Evolutionary conservation across 2,888 invertebrate genomes (phyloP).

Genomic region (Drosophila infuscata): DNA sequence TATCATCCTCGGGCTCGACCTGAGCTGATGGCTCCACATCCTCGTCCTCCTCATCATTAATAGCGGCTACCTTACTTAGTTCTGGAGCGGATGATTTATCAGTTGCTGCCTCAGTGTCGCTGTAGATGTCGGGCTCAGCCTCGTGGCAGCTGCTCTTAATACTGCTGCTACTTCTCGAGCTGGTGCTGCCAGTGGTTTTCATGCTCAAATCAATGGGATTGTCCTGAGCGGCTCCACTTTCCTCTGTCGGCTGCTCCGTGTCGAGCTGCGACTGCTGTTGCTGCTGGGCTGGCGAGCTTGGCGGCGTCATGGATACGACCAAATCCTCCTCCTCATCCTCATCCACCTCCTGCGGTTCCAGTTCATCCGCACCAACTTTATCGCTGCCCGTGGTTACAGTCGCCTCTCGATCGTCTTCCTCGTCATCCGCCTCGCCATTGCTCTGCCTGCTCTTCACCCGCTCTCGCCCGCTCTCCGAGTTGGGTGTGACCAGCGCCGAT

Average conservation of each 20-base stretch:
- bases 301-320: conserved; percentile 87
- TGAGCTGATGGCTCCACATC: neutral
- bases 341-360: conserved; percentile 68
- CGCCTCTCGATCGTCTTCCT: conserved; percentile 27
- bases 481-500: conserved; percentile 83
- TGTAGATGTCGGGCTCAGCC: conserved; percentile 61
- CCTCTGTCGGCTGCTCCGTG: conserved; percentile 27
- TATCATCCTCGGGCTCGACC: conserved; percentile 39
- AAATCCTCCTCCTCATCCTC: conserved; percentile 85
- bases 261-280: conserved; percentile 58
- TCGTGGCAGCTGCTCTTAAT: conserved; percentile 72
- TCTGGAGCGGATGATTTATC: conserved; percentile 6
- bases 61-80: neutral
- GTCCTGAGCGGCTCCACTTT: conserved; percentile 84
- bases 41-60: conserved; percentile 2
- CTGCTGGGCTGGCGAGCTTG: conserved; percentile 85
- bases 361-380: conserved; percentile 31
- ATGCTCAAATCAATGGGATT: conserved; percentile 93
- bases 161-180: conserved; percentile 71
- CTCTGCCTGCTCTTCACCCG: conserved; percentile 72
- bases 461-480: conserved; percentile 83
- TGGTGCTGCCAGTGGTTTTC: conserved; percentile 87
- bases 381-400: conserved; percentile 18
- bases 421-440: conserved; percentile 76
- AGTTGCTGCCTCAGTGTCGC: conserved; percentile 51